Base-by-base conservation (phyloP, 2,888 invertebrate genomes). In the Silvanus unidentatus region DNA sequence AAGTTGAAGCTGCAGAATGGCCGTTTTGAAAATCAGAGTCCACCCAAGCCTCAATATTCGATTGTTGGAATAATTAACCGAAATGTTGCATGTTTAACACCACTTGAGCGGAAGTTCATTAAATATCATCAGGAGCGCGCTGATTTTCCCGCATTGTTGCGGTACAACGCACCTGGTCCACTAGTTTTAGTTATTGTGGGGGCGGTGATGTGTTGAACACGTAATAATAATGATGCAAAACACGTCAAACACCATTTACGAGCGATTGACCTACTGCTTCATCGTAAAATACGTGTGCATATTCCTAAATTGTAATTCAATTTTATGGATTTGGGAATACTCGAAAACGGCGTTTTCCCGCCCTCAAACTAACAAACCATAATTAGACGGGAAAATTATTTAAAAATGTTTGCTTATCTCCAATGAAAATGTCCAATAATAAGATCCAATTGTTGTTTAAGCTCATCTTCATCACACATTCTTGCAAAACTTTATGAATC, bases 181-280 rank as follows among this genome's bases (percentile, higher is more conserved):
- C 38, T 39, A 47, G 40, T 44, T 39, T 44, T 50, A 44, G 44
- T 40, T 27, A 40, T 34, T 44, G 45, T 43, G 43, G 37, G 39
- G 16, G 15, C 37, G 12, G 40, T 36, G 13, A 39, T 34, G 42
- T 39, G 30, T 39, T 41, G 40, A 47, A 44, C 47, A 43, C 47
- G 45, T 47, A 45, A 43, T 47, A 36, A 47, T 47, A 43, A 40
- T 45, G 47, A 52, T 51, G 51, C 53, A 49, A 48, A 52, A 50
- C 55, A 52, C 47, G 52, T 50, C 48, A 48, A 53, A 53, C 48
- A 48, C 44, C 56, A 49, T 56, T 54, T 54, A 53, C 51, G 50
- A 54, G 48, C 49, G 40, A 47, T 43, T 47, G 47, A 47, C 41
- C 47, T 47, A 49, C 40, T 47, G 49, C 43, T 40, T 44, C 48